Evolutionary conservation across 2,888 invertebrate species (phyloP).

Genomic region (Drosophila peninsularis): DNA sequence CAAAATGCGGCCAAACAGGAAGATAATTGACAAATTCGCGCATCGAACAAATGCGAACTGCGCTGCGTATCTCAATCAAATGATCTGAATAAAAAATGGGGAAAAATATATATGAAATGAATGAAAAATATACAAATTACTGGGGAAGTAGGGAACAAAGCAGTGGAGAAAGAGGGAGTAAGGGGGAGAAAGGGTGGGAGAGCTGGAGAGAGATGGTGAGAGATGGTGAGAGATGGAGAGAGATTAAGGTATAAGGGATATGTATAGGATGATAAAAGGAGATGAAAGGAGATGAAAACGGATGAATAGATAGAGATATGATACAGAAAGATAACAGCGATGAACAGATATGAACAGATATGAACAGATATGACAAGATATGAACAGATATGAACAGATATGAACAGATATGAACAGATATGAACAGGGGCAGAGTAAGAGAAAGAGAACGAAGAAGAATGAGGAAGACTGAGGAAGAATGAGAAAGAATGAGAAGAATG

Average conservation of each 20-base stretch:
- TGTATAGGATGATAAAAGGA: too few species aligned
- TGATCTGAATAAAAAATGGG: neutral
- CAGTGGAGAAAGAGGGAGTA: neutral
- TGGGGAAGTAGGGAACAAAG: neutral
- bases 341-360: neutral
- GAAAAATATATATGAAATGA: neutral
- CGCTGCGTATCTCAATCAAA: slow-evolving; percentile 10
- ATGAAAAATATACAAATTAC: neutral
- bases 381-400: neutral
- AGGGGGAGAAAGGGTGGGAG: too few species aligned
- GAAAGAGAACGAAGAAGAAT: too few species aligned
- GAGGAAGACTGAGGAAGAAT: too few species aligned
- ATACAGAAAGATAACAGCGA: neutral
- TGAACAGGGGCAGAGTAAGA: too few species aligned
- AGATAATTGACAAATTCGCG: slow-evolving; percentile 56
- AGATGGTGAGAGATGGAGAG: neutral
- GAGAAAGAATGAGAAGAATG: too few species aligned
- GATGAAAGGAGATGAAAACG: neutral
- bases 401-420: too few species aligned
- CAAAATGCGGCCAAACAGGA: slow-evolving; percentile 37
- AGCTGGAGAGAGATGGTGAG: neutral
- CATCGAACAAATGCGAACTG: slow-evolving; percentile 27
- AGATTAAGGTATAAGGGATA: neutral
- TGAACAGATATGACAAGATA: neutral
- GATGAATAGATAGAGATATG: neutral